Base-by-base conservation (phyloP, 1,140 invertebrate genomes). In the Zaprionus capensis region DNA sequence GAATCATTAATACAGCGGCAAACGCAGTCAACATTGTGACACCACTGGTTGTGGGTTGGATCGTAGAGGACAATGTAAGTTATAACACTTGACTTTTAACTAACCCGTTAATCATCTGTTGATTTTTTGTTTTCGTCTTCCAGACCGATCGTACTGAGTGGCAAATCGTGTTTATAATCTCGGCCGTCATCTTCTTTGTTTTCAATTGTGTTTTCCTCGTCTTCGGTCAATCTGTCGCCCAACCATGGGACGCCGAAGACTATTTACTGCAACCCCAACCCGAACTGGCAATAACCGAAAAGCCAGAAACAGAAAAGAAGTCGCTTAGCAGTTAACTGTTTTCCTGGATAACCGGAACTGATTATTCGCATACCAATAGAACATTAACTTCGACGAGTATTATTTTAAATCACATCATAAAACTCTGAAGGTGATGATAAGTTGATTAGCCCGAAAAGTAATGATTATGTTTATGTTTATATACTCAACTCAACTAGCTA, bases 61-160 rank as follows among this genome's bases (percentile, higher is more conserved):
- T 97, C 20, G 94, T 96, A 1, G 91, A 92, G 3, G 94, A 96
- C 76, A 88, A 93, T 55, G 96, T 96, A 22, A 77, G 85, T 63
- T 31, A n/a, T 34, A 1, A 34, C 6, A 7, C 15, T 55, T 46
- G n/a, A 46, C 6, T 4, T 15, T 31, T 3, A 36, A 46, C 22
- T n/a, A n/a, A n/a, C n/a, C n/a, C n/a, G n/a, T n/a, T n/a, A n/a
- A n/a, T n/a, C n/a, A n/a, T n/a, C n/a, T n/a, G n/a, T n/a, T n/a
- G n/a, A n/a, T n/a, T n/a, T n/a, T n/a, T 7, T 91, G 97, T 46
- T 46, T 17, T 38, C 57, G 55, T 14, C 9, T 74, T 68, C 0
- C 91, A 98, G 97, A 86, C 97, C 88, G 96, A 97, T 92, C 94
- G 97, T 77, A 96, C 95, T 0, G 95, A 97, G 28, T 94, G 98